phyloP scores from a whole-genome alignment of 2,888 invertebrate genomes.

The Bellardia pandia region DNA sequence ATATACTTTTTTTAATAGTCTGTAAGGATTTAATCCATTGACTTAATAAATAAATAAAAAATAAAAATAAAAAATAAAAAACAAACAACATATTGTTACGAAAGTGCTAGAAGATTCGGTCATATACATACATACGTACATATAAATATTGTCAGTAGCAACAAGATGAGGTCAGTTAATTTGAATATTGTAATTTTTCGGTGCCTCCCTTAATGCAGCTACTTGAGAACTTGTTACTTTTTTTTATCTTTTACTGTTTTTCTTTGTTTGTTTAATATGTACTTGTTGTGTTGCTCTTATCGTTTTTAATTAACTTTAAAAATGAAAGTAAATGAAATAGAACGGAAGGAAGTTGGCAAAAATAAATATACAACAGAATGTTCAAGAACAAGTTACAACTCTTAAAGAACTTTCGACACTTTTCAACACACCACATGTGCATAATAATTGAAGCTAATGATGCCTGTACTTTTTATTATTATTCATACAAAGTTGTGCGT shows the following conservation, averaged over 20 bases:
- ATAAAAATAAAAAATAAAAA: too few species aligned
- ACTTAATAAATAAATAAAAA: too few species aligned
- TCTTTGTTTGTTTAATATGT: not conserved
- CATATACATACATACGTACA: too few species aligned
- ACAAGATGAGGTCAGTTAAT: too few species aligned
- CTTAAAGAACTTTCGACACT: constrained; percentile 26
- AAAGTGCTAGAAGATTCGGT: too few species aligned
- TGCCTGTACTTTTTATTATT: not conserved
- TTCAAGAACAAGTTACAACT: not conserved
- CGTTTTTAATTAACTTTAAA: constrained; percentile 45
- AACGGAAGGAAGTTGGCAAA: not conserved
- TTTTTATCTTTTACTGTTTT: constrained; percentile 3
- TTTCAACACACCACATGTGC: constrained; percentile 9
- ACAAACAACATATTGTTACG: too few species aligned
- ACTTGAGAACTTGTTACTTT: not conserved
- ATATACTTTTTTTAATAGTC: too few species aligned
- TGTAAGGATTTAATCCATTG: too few species aligned
- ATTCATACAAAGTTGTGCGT: not conserved
- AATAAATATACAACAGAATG: not conserved
- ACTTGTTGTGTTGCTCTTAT: not conserved
- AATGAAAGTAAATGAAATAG: not conserved
- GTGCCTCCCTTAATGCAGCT: too few species aligned
- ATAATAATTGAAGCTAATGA: constrained; percentile 32
- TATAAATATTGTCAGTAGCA: too few species aligned
- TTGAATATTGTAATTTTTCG: too few species aligned